Conservation (phyloP, 2,797 vertebrate genomes). For the Lophotriccus pileatus region DNA sequence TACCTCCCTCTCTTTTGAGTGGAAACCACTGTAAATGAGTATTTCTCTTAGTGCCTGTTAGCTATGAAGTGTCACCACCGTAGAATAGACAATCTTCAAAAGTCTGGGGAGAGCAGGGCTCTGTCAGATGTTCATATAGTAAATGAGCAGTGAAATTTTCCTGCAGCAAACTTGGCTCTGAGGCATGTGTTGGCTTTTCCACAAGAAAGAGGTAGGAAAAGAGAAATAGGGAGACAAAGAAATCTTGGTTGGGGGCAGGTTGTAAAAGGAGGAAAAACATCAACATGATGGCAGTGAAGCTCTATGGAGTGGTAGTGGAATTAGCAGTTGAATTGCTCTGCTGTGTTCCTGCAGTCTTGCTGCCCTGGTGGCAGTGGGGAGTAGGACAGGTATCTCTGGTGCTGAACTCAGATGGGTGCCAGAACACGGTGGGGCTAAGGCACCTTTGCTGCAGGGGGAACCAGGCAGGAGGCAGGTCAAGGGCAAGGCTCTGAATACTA, state of each 20-base stretch:
- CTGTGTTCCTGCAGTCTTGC: neutral
- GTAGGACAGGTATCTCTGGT: neutral
- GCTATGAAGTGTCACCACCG: conserved; percentile 9
- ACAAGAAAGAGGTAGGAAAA: neutral
- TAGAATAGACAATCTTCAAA: neutral
- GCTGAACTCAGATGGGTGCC: neutral
- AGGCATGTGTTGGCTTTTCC: neutral
- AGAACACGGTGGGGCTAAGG: neutral
- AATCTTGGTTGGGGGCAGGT: neutral
- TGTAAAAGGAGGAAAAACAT: neutral
- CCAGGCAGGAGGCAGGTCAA: neutral
- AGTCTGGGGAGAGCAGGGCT: neutral
- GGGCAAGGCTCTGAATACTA: neutral
- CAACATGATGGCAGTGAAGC: neutral
- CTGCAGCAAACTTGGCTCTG: neutral
- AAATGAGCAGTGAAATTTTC: conserved; percentile 1
- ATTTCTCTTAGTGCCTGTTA: conserved; percentile 26
- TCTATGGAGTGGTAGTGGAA: neutral
- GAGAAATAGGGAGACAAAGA: neutral
- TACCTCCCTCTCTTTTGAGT: neutral
- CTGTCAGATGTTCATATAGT: neutral
- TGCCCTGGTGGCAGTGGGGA: neutral
- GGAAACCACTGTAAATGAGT: neutral
- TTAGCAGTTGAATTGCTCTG: neutral
- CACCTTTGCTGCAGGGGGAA: neutral